Evolutionary conservation across 92 coral and sea anemone genomes (phyloP), one percentile per base, ranked within the genome.

Genomic region (Scolanthus callimorphus): DNA sequence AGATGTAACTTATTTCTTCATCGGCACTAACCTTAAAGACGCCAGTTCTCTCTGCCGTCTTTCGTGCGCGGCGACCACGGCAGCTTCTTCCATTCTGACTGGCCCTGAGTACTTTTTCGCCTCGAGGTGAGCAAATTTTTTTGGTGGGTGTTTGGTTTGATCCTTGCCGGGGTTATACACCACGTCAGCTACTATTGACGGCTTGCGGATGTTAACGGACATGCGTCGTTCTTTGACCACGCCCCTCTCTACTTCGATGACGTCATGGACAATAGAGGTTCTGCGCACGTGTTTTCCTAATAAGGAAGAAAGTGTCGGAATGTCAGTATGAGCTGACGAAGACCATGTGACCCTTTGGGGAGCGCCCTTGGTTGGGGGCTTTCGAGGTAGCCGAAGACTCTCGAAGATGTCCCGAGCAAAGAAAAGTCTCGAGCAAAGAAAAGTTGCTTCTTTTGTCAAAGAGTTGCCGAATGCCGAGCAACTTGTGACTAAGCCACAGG

Each of bases 231-330:
- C 75, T 19, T 25, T 55, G 11, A 55, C 62, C 38, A 59, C 49
- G 24, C 57, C 48, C 15, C 54, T 54, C 45, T 79, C 71, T 6
- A 47, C 62, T 20, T 64, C 27, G 29, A 71, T 27, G 45, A 71
- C 62, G 62, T 79, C 73, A 46, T 45, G 70, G 31, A 79, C 77
- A 49, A 68, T 9, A 20, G 76, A 64, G 4, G 31, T 71, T 31
- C 80, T 39, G 9, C 65, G 71, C 54, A 65, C 49, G 52, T 79
- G 70, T 29, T 56, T 56, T 1, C 15, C 23, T 10, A 21, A 34
- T n/a, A n/a, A n/a, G n/a, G n/a, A n/a, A n/a, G n/a, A n/a, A n/a
- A n/a, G n/a, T n/a, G n/a, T n/a, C n/a, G n/a, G n/a, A n/a, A n/a
- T n/a, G n/a, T n/a, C n/a, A n/a, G n/a, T n/a, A n/a, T n/a, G n/a